Base-by-base conservation (phyloP, 2,797 vertebrate species). In the Scleropages formosus region DNA sequence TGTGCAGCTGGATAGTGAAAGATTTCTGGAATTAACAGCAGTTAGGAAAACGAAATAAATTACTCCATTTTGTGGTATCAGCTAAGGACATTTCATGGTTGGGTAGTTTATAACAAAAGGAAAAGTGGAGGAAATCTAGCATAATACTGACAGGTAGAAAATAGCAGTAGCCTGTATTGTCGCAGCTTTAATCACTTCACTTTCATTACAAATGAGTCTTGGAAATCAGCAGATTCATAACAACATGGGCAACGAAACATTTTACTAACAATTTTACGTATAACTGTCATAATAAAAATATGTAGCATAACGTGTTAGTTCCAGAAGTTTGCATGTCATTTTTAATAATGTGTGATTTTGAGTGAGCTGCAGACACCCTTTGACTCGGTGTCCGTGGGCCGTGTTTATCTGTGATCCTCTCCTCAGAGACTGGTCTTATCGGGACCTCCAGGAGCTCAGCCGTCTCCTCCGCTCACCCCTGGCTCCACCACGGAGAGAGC, bases 401-500 rank as follows among this genome's bases (percentile, higher is more conserved):
- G 76, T 76, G 76, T 53, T 76, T 75, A 63, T 80, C 39, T 69
- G 60, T 47, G 59, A 16, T 51, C 26, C 69, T 74, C 72, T 64
- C 62, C 75, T 78, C 26, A 76, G 31, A 64, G 74, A 77, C 53
- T 51, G 70, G 72, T 79, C 49, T 76, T 73, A 62, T 82, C 72
- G 70, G 51, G 80, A 31, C 72, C 82, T 72, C 67, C 69, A 47
- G 75, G 75, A 82, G 80, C 74, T 69, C 76, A 78, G 16, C 78
- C 78, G 11, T 75, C 64, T 77, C 61, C 39, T 62, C 78, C 61
- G 75, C 64, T 75, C 68, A 62, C 70, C 66, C 67, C 70, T 76
- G 75, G 70, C 44, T 56, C 64, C 18, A 81, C 80, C 74, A 31
- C 69, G 78, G 78, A 80, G 80, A 82, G 79, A 56, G 12, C 53